Evolutionary conservation across 2,888 invertebrate species (phyloP).

Genomic region (Dioctria rufipes): DNA sequence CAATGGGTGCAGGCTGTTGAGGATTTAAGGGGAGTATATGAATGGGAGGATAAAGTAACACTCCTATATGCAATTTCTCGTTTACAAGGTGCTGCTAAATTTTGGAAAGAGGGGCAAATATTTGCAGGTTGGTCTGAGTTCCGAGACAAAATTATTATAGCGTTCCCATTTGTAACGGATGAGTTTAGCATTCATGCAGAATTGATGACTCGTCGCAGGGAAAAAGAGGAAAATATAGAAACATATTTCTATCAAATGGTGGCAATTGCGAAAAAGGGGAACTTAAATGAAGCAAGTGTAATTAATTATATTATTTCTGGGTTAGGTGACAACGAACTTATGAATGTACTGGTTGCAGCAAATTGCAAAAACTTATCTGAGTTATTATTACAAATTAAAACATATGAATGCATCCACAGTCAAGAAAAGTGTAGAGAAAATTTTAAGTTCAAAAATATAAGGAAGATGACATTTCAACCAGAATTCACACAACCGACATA

Average conservation of each 20-base stretch:
- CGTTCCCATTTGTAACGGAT: neutral
- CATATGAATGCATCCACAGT: neutral
- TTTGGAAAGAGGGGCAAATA: neutral
- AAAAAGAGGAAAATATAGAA: neutral
- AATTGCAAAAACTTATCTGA: slow-evolving; percentile 1
- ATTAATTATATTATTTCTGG: neutral
- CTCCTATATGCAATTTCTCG: neutral
- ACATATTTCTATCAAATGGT: slow-evolving; percentile 16
- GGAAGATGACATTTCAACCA: neutral
- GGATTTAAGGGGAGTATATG: neutral
- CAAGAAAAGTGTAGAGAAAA: neutral
- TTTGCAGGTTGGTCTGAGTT: neutral
- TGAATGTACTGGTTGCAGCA: neutral
- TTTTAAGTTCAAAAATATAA: neutral
- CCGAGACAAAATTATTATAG: too few relatives aligned
- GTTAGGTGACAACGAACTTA: neutral
- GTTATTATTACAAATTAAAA: slow-evolving; percentile 7
- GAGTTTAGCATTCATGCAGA: neutral
- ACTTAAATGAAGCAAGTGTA: neutral
- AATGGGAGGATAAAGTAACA: neutral
- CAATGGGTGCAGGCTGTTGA: neutral
- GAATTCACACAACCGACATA: neutral
- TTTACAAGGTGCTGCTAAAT: neutral
- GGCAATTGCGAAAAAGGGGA: neutral
- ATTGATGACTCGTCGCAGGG: neutral